Evolutionary conservation across 1,140 invertebrate species (phyloP).

Genomic region (Brevipalpus yothersi): DNA sequence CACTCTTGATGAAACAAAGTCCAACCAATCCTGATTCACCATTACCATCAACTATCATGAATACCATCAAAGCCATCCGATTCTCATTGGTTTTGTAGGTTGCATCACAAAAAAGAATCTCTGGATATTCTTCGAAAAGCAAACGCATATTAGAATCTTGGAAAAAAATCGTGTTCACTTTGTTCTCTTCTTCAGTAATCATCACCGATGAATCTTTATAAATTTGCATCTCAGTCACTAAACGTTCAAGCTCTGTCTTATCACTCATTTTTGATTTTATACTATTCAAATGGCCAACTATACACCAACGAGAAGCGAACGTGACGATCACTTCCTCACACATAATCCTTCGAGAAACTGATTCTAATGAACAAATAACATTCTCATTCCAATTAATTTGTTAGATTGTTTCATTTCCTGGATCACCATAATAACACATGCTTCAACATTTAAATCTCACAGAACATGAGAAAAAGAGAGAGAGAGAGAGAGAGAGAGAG

Average conservation of each 20-base stretch:
- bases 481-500: no score
- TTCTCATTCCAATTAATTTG: no score
- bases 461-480: no score
- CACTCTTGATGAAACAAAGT: background rate
- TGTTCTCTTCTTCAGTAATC: background rate
- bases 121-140: background rate
- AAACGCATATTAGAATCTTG: slow-evolving; percentile 1
- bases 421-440: no score
- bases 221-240: background rate
- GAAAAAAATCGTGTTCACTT: background rate
- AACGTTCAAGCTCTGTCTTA: background rate
- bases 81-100: background rate
- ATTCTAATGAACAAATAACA: no score
- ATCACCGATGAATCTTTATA: background rate
- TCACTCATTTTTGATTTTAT: background rate
- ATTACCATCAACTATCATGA: background rate
- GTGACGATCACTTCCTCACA: no score
- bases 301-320: no score
- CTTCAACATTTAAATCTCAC: no score
- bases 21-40: background rate
- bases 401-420: no score
- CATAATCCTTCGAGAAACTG: no score
- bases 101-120: slow-evolving; percentile 1
- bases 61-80: no score
- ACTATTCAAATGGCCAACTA: no score